These are phyloP conservation scores for Eospalax fontanierii DNA, from an alignment of 2,797 vertebrate genomes.

Conservation along the genomic window DNA sequence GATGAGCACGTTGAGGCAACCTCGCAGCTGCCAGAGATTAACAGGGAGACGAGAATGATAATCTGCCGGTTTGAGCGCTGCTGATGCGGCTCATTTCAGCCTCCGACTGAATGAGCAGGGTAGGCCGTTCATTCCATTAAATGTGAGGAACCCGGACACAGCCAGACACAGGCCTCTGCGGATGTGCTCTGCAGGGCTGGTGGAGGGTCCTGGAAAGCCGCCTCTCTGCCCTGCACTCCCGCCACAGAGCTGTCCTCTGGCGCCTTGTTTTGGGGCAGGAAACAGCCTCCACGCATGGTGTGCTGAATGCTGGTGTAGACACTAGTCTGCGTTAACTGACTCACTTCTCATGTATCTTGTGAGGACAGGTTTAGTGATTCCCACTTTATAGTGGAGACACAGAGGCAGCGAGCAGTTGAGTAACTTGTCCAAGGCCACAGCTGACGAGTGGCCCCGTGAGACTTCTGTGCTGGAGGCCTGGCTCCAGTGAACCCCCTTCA, in stretches of 20 bases:
- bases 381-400: constrained; percentile 3
- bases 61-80: background rate
- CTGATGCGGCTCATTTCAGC: background rate
- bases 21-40: background rate
- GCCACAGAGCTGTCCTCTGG: background rate
- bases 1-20: background rate
- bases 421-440: background rate
- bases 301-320: background rate
- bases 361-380: background rate
- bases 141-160: background rate
- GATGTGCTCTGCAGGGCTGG: background rate
- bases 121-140: background rate
- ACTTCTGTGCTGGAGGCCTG: background rate
- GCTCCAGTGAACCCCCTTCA: background rate
- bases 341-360: background rate
- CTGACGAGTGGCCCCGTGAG: background rate
- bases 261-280: background rate
- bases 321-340: background rate
- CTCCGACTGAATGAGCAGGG: background rate
- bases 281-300: background rate
- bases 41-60: background rate
- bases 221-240: background rate
- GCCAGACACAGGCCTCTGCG: background rate
- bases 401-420: background rate
- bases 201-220: background rate